Evolutionary conservation across 2,797 vertebrate genomes (phyloP).

Genomic region (Sebastes alutus): DNA sequence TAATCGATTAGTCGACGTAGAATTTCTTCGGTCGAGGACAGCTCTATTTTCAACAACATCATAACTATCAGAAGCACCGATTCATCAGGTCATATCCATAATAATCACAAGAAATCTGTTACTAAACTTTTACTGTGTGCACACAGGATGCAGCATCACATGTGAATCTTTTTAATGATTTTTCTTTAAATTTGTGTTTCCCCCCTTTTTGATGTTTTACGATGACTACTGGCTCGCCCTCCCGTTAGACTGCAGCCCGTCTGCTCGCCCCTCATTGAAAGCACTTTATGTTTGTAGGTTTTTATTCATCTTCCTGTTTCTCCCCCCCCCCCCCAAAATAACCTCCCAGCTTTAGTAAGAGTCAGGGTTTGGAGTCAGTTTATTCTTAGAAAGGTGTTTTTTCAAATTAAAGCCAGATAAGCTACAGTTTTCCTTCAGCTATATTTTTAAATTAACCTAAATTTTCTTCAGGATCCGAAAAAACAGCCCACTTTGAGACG

Average conservation of each 20-base stretch:
- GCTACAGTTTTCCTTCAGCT: neutral
- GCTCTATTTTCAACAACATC: neutral
- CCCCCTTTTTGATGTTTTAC: neutral
- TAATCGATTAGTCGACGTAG: too few relatives aligned
- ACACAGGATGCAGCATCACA: neutral
- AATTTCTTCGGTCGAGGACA: too few relatives aligned
- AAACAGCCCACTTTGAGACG: neutral
- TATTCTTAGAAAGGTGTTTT: neutral
- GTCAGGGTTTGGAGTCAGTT: neutral
- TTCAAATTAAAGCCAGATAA: constrained; percentile 1
- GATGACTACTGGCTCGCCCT: constrained; percentile 5
- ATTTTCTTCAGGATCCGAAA: neutral
- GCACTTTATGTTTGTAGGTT: constrained; percentile 72
- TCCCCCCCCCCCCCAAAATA: neutral
- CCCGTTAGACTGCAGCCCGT: neutral
- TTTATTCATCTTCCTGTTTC: neutral
- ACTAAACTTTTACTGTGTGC: neutral
- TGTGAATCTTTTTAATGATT: neutral
- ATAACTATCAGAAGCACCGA: neutral
- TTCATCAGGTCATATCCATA: constrained; percentile 6
- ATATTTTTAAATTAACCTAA: constrained; percentile 9
- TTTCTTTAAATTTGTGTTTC: constrained; percentile 10
- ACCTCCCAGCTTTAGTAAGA: neutral
- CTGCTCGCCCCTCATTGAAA: constrained; percentile 50
- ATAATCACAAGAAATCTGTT: neutral